Conservation (phyloP, 2,888 invertebrate genomes). For the Aphidoletes aphidimyza region DNA sequence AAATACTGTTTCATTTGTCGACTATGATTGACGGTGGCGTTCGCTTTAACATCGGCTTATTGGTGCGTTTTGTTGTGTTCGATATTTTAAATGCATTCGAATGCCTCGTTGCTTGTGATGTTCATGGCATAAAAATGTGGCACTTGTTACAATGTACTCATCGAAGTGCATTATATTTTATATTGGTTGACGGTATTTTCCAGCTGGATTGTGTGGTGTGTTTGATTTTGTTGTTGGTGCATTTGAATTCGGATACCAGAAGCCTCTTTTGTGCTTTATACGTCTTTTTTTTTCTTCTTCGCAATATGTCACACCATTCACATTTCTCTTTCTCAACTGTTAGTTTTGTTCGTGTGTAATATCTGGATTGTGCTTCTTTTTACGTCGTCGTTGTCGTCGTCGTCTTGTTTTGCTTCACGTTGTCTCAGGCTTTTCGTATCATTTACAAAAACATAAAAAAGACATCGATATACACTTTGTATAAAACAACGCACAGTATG, state of each 20-base stretch:
- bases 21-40: background rate
- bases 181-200: background rate
- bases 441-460: too few species aligned
- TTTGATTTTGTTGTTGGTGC: background rate
- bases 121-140: background rate
- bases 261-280: background rate
- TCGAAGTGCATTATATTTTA: conserved; percentile 19
- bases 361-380: too few species aligned
- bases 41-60: background rate
- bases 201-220: background rate
- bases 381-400: too few species aligned
- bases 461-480: too few species aligned
- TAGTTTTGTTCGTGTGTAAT: too few species aligned
- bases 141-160: background rate
- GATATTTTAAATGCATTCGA: too few species aligned
- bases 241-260: background rate
- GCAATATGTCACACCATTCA: background rate
- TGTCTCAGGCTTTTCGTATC: too few species aligned
- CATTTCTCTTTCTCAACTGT: conserved; percentile 5
- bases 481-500: background rate
- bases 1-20: conserved; percentile 13
- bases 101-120: background rate
- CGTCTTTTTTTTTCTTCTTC: background rate
- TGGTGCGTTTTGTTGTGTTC: background rate
- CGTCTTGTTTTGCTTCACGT: too few species aligned